phyloP scores from a whole-genome alignment of 2,113 vertebrate species.

The Trichechus manatus region DNA sequence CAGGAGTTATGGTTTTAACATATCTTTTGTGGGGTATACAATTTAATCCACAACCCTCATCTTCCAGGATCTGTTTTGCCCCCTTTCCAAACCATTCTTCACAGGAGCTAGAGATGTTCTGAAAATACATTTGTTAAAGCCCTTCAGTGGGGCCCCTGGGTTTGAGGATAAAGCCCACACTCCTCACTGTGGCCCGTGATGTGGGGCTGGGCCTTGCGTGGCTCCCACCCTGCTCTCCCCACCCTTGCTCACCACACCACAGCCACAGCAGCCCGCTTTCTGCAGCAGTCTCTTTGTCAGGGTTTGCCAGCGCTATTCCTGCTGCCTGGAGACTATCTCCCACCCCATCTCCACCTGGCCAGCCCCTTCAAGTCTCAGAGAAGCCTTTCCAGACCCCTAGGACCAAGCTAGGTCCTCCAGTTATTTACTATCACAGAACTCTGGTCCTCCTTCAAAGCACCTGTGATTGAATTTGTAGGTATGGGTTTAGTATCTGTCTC shows the following conservation, averaged over 20 bases:
- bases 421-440: neutral
- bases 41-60: neutral
- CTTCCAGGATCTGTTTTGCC: neutral
- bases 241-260: too few species aligned
- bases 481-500: neutral
- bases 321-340: neutral
- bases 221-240: neutral
- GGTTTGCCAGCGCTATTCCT: neutral
- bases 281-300: neutral
- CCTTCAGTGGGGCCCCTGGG: neutral
- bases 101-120: neutral
- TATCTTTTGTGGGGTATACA: neutral
- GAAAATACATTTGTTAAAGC: neutral
- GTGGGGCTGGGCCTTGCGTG: too few species aligned
- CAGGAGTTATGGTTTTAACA: neutral
- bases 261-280: neutral
- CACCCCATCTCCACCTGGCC: neutral
- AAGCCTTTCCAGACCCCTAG: neutral
- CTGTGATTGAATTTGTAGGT: neutral
- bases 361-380: neutral
- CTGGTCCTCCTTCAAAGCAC: neutral
- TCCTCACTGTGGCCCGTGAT: too few species aligned
- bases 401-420: neutral
- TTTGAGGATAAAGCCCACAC: neutral
- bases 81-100: neutral